Evolutionary conservation across 2,888 invertebrate species (phyloP), one percentile per base, ranked within the genome.

Genomic region (Hyppa rectilinea): DNA sequence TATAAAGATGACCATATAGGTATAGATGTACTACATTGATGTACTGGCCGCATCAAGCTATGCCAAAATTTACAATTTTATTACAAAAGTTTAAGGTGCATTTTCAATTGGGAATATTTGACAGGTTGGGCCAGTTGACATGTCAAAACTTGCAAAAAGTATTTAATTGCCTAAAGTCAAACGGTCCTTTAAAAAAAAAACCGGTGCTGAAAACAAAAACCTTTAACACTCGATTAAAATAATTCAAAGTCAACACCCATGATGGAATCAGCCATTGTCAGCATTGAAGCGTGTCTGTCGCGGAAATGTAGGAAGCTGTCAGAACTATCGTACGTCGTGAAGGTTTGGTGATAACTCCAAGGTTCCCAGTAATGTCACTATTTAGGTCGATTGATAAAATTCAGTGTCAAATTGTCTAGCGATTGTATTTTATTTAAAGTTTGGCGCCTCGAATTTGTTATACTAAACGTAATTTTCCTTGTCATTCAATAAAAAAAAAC

Each of bases 251-350:
- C 88, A 89, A 87, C 77, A 78, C 64, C 78, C 73, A 72, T 73
- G 71, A 72, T 56, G 10, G 31, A 52, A 29, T 62, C 59, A 66
- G 68, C 82, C 84, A 92, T 93, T 93, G 93, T 92, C 89, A 73
- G 83, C 89, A 89, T 78, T 92, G 89, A 92, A 86, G 88, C 92
- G 84, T 91, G 82, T 87, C 87, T 87, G 87, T 89, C n/a, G n/a
- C n/a, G 87, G 83, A 89, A 86, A 80, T 84, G 80, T 79, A 91
- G 95, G 94, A 94, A 93, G 89, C 89, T 65, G 85, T 80, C 91
- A 89, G 88, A 89, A 87, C 85, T 85, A 78, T 74, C 81, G 63
- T 80, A 66, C 77, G 56, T 60, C 64, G 47, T 71, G 88, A 91
- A 93, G 92, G 93, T 59, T 73, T n/a, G 36, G n/a, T 64, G 80